A percentile compares a stretch with the other conserved stretches of the same genome.
Evolutionary conservation across 2,888 invertebrate species (phyloP).

Genomic region (Parascotia fuliginaria): DNA sequence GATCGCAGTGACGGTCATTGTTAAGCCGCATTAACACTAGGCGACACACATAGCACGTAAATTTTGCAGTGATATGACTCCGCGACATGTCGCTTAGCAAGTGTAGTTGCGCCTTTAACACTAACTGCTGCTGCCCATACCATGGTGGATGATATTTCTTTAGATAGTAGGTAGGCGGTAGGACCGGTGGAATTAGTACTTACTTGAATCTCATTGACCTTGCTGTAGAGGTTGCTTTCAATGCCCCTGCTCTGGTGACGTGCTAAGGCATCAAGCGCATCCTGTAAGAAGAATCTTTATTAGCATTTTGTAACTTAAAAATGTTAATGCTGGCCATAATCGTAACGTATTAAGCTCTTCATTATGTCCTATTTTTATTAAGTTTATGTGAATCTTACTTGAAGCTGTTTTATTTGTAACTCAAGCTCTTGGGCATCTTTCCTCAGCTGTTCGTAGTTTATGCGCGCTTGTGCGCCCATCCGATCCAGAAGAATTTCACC

Average conservation of each 20-base stretch:
- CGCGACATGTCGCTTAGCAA: no score
- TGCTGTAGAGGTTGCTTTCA: constrained; percentile 94
- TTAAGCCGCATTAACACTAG: no score
- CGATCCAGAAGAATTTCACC: constrained; percentile 94
- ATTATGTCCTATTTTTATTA: background rate
- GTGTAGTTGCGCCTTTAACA: no score
- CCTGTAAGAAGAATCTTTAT: constrained; percentile 79
- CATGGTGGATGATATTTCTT: no score
- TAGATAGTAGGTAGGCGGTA: no score
- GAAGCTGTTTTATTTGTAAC: constrained; percentile 93
- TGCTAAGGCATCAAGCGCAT: constrained; percentile 92
- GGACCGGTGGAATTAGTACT: constrained; percentile 24
- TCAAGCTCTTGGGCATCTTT: constrained; percentile 95
- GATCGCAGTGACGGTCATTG: no score
- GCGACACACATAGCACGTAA: no score
- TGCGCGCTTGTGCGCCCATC: constrained; percentile 88
- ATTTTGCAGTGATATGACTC: no score
- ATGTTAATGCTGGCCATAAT: no score
- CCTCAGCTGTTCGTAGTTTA: constrained; percentile 91
- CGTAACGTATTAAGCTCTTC: no score
- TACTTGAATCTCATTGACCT: constrained; percentile 94
- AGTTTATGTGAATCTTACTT: constrained; percentile 73
- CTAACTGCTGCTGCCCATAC: no score
- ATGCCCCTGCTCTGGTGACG: constrained; percentile 92
- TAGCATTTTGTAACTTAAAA: background rate